These are phyloP conservation scores for Brachionus angularis DNA, from an alignment of 1,140 invertebrate species.

Conservation along the genomic window DNA sequence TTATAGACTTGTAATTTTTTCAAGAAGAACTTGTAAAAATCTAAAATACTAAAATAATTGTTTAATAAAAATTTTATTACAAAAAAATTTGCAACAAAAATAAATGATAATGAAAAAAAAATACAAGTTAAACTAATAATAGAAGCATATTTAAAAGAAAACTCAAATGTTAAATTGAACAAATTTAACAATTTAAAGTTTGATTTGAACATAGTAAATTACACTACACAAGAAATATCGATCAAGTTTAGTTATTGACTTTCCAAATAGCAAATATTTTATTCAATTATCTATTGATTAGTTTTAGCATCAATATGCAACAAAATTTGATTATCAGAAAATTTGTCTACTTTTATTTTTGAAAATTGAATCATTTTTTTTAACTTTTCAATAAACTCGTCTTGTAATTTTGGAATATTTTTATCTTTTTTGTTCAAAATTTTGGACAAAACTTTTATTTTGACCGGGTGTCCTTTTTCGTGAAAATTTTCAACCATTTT, in stretches of 20 bases:
- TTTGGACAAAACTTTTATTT: conserved; percentile 39
- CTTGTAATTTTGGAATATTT: conserved; percentile 35
- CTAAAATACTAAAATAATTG: no score
- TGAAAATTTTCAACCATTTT: conserved; percentile 34
- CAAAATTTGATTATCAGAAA: conserved; percentile 11
- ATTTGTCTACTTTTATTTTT: conserved; percentile 16
- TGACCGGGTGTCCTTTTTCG: conserved; percentile 37
- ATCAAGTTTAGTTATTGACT: conserved; percentile 22
- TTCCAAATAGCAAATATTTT: not conserved
- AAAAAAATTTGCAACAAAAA: no score
- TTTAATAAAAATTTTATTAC: no score
- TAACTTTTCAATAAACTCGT: conserved; percentile 33
- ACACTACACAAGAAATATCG: not conserved
- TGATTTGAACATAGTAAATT: not conserved
- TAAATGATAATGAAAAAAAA: no score
- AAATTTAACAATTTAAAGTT: conserved; percentile 1
- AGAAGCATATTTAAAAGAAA: not conserved
- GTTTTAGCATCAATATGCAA: conserved; percentile 27
- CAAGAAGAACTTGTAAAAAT: no score
- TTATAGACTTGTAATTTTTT: no score
- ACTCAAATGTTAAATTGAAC: not conserved
- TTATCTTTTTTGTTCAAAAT: conserved; percentile 41
- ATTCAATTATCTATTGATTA: no score
- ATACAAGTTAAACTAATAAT: conserved; percentile 21
- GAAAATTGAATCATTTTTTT: not conserved